Percentiles rank a stretch among this genome's conserved stretches.
Evolutionary conservation across 2,797 vertebrate genomes (phyloP).

Genomic region (Catharus ustulatus): DNA sequence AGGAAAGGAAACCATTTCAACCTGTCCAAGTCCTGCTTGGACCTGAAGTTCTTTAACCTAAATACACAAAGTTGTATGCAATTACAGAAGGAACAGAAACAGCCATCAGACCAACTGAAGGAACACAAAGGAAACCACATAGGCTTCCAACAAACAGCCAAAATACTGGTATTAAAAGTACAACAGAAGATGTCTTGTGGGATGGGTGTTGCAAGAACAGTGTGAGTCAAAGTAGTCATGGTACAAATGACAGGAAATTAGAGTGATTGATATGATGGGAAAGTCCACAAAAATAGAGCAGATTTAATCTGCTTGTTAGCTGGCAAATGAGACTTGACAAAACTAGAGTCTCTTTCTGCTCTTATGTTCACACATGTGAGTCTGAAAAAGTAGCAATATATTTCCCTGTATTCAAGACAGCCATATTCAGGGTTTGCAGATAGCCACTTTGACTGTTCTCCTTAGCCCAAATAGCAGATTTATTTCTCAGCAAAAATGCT

Average conservation of each 20-base stretch:
- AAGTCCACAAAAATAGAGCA: not conserved
- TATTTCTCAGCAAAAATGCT: not conserved
- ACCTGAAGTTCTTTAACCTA: not conserved
- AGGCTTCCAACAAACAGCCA: not conserved
- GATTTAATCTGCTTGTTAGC: not conserved
- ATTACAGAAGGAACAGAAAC: not conserved
- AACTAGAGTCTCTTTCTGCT: not conserved
- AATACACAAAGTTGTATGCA: not conserved
- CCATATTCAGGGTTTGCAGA: not conserved
- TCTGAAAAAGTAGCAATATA: not conserved
- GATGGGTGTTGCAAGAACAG: not conserved
- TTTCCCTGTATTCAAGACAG: not conserved
- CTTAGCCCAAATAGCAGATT: not conserved
- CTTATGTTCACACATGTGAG: not conserved
- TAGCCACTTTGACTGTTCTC: not conserved
- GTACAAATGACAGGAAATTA: not conserved
- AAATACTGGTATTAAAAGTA: not conserved
- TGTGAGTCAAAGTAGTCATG: not conserved
- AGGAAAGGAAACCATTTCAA: not conserved
- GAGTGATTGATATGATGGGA: not conserved
- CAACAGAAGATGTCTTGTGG: not conserved
- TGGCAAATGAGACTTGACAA: not conserved
- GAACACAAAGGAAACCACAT: not conserved
- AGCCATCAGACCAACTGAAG: not conserved
- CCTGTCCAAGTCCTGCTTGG: not conserved